Base-by-base conservation (phyloP, 2,113 vertebrate genomes). In the Petroica traversi region DNA sequence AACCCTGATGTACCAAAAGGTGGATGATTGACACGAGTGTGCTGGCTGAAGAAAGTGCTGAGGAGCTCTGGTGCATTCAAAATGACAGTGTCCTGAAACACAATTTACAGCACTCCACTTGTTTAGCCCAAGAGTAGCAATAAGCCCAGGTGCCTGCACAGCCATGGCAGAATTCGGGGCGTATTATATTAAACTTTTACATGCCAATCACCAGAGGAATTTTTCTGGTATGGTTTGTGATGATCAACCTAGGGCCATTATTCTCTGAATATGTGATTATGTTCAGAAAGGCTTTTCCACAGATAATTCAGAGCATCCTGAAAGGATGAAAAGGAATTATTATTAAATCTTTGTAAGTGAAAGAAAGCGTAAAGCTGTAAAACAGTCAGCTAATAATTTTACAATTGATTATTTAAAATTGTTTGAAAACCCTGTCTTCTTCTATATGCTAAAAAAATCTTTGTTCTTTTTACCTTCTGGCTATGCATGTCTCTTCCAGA, bases 11-110 rank as follows among this genome's bases (percentile, higher is more conserved):
- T 91, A 95, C 91, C 95, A 89, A 91, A 98, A 97, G 96, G 94
- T 97, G 91, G 96, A 76, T 97, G 97, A 98, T 95, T 97, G 97
- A 98, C 93, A 58, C 0, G 17, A 93, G 54, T 61, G 64, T 81
- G 82, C 77, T 84, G 31, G 79, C 72, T 86, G 84, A 94, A 95
- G 87, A 43, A 94, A 92, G 49, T 90, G 51, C 91, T 88, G 81
- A 94, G 85, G 87, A 85, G 40, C 33, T 46, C 77, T 75, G 81
- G 49, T 96, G 96, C 95, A 93, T 97, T 96, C 82, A 73, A 92
- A 97, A 97, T 96, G 75, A 95, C 84, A 62, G 67, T 69, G 68
- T 96, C 95, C 92, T 96, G 88, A 97, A 97, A 97, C 87, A 96
- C 49, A 94, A 78, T 84, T 75, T 93, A 89, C 51, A 95, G 74